Percentiles rank a stretch among this genome's conserved stretches.
These are phyloP conservation scores for Siniperca knerii DNA, from an alignment of 2,113 vertebrate species.

Conservation along the genomic window DNA sequence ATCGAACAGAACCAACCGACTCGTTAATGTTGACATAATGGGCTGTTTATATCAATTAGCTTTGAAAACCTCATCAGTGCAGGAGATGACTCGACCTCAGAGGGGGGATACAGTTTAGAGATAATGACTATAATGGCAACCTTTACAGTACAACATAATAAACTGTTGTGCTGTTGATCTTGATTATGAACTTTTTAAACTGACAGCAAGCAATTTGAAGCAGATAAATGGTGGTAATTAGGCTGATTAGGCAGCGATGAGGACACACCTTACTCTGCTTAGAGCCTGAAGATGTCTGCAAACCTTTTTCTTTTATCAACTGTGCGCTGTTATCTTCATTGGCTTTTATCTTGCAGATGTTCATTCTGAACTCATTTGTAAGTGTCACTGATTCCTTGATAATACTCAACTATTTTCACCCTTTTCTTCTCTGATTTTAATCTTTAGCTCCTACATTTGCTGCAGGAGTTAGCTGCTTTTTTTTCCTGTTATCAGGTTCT, in stretches of 20 bases:
- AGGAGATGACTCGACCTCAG: constrained; percentile 40
- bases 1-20: constrained; percentile 10
- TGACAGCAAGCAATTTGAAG: constrained; percentile 67
- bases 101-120: constrained; percentile 45
- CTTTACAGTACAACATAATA: constrained; percentile 49
- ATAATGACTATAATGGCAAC: constrained; percentile 48
- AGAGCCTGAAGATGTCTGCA: constrained; percentile 23
- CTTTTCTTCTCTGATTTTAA: constrained; percentile 36
- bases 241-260: constrained; percentile 65
- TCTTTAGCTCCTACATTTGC: constrained; percentile 18
- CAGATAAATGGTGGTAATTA: constrained; percentile 77
- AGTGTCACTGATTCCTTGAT: constrained; percentile 56
- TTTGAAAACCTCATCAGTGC: constrained; percentile 50
- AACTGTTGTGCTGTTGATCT: constrained; percentile 67
- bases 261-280: constrained; percentile 41
- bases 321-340: constrained; percentile 24
- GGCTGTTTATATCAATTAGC: constrained; percentile 74
- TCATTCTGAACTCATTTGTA: constrained; percentile 52
- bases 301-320: constrained; percentile 27
- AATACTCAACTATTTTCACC: constrained; percentile 21
- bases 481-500: constrained; percentile 12
- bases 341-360: constrained; percentile 46
- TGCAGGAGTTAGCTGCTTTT: constrained; percentile 24
- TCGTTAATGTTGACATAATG: constrained; percentile 54
- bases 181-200: constrained; percentile 64